Evolutionary conservation across 2,888 invertebrate genomes (phyloP), one percentile per base, ranked within the genome.

Genomic region (Opisthograptis luteolata): DNA sequence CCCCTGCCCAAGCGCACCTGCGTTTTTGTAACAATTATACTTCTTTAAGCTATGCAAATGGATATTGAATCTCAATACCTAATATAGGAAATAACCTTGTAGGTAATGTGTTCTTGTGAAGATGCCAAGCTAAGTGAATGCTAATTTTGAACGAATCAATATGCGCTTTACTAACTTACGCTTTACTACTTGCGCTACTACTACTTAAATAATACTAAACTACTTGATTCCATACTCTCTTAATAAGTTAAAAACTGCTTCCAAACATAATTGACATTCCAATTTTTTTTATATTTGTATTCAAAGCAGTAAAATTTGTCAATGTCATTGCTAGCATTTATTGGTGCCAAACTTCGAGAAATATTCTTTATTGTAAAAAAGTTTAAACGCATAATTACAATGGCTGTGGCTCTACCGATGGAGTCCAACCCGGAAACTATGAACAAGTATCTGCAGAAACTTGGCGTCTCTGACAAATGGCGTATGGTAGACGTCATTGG

Each of bases 401-500:
- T 85, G 83, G 74, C 84, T 6, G 68, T 71, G 8, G 75, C 77
- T 24, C 54, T 86, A 31, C 82, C 86, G 0, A 84, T 93, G 77
- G 93, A 93, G 68, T 92, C 92, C 0, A 93, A 93, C 63, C 93
- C 93, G 0, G 93, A 93, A 65, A 92, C 91, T 2, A 91, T 93
- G 81, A 92, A 91, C 62, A 92, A 95, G 91, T 96, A 95, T 76
- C 89, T 95, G 62, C 92, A 93, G 62, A 93, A 94, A 68, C 79
- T 98, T 69, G 98, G 98, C 13, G 96, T 98, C 30, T 93, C 95
- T 3, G 88, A 92, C 20, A 93, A 94, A 68, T 98, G 96, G 94
- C 93, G 93, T 55, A 93, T 98, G 71, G 94, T 95, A 25, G 99
- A 99, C 90, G 96, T 99, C n/a, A 96, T 95, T 67, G 96, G 98